These are phyloP conservation scores for Pseudopleuronectes americanus DNA, from an alignment of 2,797 vertebrate species.

Conservation along the genomic window DNA sequence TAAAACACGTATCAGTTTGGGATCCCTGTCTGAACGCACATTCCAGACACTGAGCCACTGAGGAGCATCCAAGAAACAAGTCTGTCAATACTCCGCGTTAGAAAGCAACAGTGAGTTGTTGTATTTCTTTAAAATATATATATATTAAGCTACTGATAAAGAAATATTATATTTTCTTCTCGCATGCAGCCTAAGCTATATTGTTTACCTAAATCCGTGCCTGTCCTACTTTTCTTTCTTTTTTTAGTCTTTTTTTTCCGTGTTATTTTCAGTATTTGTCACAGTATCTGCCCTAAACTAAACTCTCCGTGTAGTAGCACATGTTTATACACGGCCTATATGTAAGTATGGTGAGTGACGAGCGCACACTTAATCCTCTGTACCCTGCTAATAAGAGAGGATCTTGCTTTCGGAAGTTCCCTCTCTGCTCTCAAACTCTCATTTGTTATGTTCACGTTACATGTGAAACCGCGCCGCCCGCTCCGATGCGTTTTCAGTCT, in stretches of 20 bases:
- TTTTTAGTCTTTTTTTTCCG: background rate
- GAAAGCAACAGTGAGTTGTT: background rate
- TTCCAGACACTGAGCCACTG: background rate
- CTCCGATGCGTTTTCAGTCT: constrained; percentile 54
- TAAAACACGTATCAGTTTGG: background rate
- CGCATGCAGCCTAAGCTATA: too few relatives aligned
- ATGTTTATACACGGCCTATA: background rate
- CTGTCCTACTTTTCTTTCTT: background rate
- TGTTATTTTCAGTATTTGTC: background rate
- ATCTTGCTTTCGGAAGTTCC: constrained; percentile 55
- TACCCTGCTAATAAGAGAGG: constrained; percentile 59
- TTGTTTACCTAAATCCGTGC: too few relatives aligned
- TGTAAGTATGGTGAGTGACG: background rate
- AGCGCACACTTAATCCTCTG: constrained; percentile 49
- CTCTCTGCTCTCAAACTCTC: constrained; percentile 62
- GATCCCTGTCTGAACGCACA: background rate
- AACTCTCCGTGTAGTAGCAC: background rate
- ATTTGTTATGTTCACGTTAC: constrained; percentile 64
- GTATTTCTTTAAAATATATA: too few relatives aligned
- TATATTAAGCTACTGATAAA: too few relatives aligned
- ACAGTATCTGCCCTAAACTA: background rate
- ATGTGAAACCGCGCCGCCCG: constrained; percentile 17
- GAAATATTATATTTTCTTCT: too few relatives aligned
- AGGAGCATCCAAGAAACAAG: background rate
- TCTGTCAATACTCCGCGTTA: background rate